Base-by-base conservation (phyloP, 1,140 invertebrate genomes). In the Monomorium pharaonis region DNA sequence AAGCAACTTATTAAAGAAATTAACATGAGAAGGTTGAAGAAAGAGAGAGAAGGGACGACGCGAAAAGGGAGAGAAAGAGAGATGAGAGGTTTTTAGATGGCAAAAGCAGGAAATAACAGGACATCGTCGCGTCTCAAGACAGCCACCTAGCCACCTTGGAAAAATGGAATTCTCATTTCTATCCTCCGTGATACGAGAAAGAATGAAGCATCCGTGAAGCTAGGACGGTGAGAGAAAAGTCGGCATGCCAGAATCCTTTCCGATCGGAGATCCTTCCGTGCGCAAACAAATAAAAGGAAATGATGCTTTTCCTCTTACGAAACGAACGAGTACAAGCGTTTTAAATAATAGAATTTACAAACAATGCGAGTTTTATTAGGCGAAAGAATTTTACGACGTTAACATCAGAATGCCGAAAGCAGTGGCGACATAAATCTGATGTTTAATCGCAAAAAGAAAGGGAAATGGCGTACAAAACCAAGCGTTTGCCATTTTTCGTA, bases 101-200 rank as follows among this genome's bases (percentile, higher is more conserved):
- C 27, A 33, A 81, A 58, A 72, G 67, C 65, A 70, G 33, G 65
- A 58, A 47, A 83, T 70, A 72, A 74, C 42, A 58, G 49, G 54
- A 74, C 30, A 33, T 74, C 67, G 24, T 5, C 21, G 51, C 42
- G 37, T 74, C 67, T 58, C 51, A 54, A 70, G 33, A 72, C 37
- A 14, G 33, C 21, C 24, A 37, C n/a, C 51, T 72, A 14, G 33
- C 21, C 24, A 37, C n/a, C 51, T 72, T 30, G 37, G 78, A 83
- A 83, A 83, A 83, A 83, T 83, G 78, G 78, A 83, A 83, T 83
- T 74, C 42, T 74, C 67, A 74, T 83, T 83, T 74, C 78, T 74
- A 69, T 74, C 24, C 51, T 58, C 49, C n/a, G 51, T 72, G 65
- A 72, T 81, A 74, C 51, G 54, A 24, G 37, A 72, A 72, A 74